A percentile compares a stretch with the other conserved stretches of the same genome.
Conservation (phyloP, 2,113 vertebrate species). For the Platysternon megacephalum region DNA sequence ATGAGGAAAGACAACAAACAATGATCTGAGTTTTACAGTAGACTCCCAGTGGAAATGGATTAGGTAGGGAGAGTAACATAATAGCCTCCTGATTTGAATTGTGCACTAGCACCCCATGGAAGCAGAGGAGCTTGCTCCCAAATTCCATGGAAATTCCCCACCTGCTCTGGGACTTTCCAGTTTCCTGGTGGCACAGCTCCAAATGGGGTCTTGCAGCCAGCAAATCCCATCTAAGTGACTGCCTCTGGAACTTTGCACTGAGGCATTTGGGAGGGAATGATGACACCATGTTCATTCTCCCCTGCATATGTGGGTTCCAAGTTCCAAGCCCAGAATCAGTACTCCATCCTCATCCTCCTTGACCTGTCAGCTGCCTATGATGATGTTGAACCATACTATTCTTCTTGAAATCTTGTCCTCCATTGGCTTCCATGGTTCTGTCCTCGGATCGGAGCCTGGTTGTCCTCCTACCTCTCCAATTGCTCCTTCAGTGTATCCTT, state of each 20-base stretch:
- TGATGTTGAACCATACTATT: not conserved
- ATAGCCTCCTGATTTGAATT: not conserved
- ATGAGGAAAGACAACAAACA: not conserved
- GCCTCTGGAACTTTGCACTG: not conserved
- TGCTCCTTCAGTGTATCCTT: not conserved
- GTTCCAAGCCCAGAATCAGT: rapidly evolving
- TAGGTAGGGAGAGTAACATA: not conserved
- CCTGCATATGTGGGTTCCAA: not conserved
- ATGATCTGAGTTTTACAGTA: conserved; percentile 23
- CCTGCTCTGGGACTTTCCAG: not conserved
- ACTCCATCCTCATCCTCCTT: not conserved
- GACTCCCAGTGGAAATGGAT: conserved; percentile 38
- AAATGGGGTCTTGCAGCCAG: not conserved
- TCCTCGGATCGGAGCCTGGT: not conserved
- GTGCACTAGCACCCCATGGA: not conserved
- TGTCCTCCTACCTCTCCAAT: not conserved
- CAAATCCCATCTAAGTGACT: not conserved
- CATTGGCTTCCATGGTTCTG: not conserved
- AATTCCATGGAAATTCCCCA: not conserved
- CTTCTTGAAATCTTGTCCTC: not conserved
- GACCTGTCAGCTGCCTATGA: not conserved
- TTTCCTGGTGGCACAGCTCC: not conserved
- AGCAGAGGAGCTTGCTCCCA: not conserved
- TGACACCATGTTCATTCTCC: not conserved
- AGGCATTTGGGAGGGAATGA: not conserved